Evolutionary conservation across 2,113 vertebrate genomes (phyloP).

Genomic region (Spea multiplicata): DNA sequence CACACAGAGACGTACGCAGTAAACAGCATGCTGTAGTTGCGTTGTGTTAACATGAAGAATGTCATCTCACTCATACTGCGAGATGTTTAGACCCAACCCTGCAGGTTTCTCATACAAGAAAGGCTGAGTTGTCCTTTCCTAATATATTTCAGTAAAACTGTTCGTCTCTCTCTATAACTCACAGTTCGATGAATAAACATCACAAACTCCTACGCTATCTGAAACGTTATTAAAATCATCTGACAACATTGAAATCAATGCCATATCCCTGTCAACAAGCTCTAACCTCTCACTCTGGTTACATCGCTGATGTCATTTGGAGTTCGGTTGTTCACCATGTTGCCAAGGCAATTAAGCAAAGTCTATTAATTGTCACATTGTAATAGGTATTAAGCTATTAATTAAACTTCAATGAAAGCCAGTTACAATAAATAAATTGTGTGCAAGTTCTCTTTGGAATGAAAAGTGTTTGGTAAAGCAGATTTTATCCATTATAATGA

Average conservation of each 20-base stretch:
- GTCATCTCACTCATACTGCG: too few relatives aligned
- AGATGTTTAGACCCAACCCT: too few relatives aligned
- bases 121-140: too few relatives aligned
- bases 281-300: conserved; percentile 1
- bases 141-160: too few relatives aligned
- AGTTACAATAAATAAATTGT: conserved; percentile 44
- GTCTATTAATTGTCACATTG: conserved; percentile 41
- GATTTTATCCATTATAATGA: conserved; percentile 46
- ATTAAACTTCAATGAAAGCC: conserved; percentile 38
- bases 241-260: background rate
- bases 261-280: background rate
- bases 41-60: too few relatives aligned
- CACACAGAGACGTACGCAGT: too few relatives aligned
- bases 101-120: too few relatives aligned
- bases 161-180: too few relatives aligned
- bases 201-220: too few relatives aligned
- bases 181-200: too few relatives aligned
- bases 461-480: conserved; percentile 49
- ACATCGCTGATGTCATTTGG: conserved; percentile 5
- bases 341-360: conserved; percentile 40
- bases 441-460: conserved; percentile 40
- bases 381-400: conserved; percentile 41
- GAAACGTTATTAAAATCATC: too few relatives aligned
- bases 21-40: too few relatives aligned
- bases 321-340: conserved; percentile 24